These are phyloP conservation scores for Drosophila limbata DNA, from an alignment of 2,888 invertebrate species.

Conservation along the genomic window DNA sequence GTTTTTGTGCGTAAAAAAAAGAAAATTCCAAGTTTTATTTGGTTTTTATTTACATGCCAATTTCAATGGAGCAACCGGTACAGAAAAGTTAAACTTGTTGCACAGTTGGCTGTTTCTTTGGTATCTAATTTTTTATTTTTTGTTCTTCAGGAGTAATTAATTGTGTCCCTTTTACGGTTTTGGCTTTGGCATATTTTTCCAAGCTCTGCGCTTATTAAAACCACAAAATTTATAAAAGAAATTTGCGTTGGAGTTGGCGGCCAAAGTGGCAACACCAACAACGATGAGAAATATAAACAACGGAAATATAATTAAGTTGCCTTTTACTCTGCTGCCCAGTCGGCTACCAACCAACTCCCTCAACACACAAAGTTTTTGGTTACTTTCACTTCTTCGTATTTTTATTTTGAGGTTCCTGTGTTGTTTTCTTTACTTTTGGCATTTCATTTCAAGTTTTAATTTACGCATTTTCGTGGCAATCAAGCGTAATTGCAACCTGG, in stretches of 20 bases:
- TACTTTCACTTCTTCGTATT: slow-evolving; percentile 40
- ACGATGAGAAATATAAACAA: slow-evolving; percentile 61
- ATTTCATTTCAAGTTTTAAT: slow-evolving; percentile 64
- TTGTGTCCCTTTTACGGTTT: slow-evolving; percentile 67
- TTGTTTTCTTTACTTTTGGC: slow-evolving; percentile 25
- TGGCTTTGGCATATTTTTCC: slow-evolving; percentile 49
- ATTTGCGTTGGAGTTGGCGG: slow-evolving; percentile 37
- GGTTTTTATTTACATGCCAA: slow-evolving; percentile 59
- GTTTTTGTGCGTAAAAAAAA: slow-evolving; percentile 12
- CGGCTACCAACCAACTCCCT: slow-evolving; percentile 29
- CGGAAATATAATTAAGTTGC: slow-evolving; percentile 77
- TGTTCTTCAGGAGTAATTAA: slow-evolving; percentile 57
- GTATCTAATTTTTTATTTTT: slow-evolving; percentile 6
- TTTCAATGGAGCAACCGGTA: slow-evolving; percentile 45
- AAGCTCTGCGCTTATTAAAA: slow-evolving; percentile 57
- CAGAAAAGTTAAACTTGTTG: slow-evolving; percentile 68
- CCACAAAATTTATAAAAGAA: slow-evolving; percentile 67
- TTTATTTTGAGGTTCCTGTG: slow-evolving; percentile 10
- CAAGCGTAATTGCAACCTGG: slow-evolving; percentile 65
- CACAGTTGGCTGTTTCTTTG: slow-evolving; percentile 52
- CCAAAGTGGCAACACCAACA: slow-evolving; percentile 33
- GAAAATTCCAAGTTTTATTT: slow-evolving; percentile 35
- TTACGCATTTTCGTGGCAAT: slow-evolving; percentile 67
- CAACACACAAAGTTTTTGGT: slow-evolving; percentile 55
- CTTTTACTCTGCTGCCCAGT: slow-evolving; percentile 45